Evolutionary conservation across 2,113 vertebrate genomes (phyloP).

Genomic region (Neolamprologus fasciatus): DNA sequence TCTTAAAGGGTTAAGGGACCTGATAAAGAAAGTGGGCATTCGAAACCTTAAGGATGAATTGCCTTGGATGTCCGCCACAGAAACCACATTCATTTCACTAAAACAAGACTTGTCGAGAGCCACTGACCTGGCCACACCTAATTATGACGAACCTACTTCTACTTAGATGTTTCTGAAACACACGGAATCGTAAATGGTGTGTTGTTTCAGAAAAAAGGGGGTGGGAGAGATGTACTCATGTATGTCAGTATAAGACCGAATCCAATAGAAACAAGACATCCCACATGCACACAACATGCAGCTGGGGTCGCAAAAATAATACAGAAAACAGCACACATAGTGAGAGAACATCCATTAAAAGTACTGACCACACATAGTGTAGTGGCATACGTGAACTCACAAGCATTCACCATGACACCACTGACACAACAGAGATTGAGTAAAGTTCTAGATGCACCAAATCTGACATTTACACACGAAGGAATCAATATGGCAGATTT

Average conservation of each 20-base stretch:
- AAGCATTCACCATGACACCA: background rate
- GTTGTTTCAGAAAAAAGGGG: background rate
- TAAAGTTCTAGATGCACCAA: background rate
- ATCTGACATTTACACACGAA: background rate
- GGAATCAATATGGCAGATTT: background rate
- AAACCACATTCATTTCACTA: fast-evolving
- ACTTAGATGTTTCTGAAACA: background rate
- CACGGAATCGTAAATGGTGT: fast-evolving
- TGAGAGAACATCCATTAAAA: background rate
- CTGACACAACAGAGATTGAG: background rate
- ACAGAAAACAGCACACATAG: background rate
- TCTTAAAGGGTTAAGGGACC: too few relatives aligned
- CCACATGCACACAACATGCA: background rate
- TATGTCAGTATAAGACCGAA: background rate
- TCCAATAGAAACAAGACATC: background rate
- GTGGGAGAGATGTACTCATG: background rate
- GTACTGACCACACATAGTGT: background rate
- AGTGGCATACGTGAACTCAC: background rate
- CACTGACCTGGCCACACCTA: background rate
- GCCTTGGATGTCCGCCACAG: fast-evolving
- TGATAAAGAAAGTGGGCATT: background rate
- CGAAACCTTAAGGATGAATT: background rate
- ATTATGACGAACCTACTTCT: background rate
- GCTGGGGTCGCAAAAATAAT: background rate
- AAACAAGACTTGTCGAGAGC: background rate